A percentile compares a stretch with the other conserved stretches of the same genome.
These are phyloP conservation scores for Synergus itoensis DNA, from an alignment of 2,888 invertebrate species.

Conservation along the genomic window DNA sequence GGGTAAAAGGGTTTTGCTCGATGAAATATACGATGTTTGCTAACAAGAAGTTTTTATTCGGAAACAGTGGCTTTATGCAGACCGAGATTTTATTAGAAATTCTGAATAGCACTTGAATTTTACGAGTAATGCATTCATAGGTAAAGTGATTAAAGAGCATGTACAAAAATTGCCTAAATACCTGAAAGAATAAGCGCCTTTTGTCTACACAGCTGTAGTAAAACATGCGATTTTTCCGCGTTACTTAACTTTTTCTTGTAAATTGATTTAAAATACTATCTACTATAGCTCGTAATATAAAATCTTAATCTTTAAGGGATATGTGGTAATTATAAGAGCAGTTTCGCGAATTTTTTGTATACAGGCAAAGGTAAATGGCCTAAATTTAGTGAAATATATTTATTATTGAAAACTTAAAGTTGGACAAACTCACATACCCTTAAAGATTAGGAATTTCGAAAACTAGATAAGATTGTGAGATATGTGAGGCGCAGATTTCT, in stretches of 20 bases:
- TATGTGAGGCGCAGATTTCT: background rate
- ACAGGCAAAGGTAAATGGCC: too few species aligned
- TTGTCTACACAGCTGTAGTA: background rate
- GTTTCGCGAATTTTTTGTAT: too few species aligned
- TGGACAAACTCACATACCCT: too few species aligned
- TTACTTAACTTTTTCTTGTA: too few species aligned
- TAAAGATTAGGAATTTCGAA: too few species aligned
- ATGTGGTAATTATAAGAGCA: background rate
- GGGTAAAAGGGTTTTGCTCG: background rate
- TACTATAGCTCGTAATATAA: background rate
- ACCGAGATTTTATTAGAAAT: background rate
- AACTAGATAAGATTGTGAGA: too few species aligned
- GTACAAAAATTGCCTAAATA: background rate
- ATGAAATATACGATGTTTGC: background rate
- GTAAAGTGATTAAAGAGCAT: background rate
- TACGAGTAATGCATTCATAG: background rate
- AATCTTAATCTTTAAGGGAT: too few species aligned
- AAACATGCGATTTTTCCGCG: too few species aligned
- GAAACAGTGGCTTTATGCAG: background rate
- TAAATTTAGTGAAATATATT: too few species aligned
- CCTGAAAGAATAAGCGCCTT: background rate
- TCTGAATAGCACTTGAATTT: background rate
- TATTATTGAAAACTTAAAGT: too few species aligned
- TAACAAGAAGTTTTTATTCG: slow-evolving; percentile 7
- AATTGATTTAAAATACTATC: background rate